Evolutionary conservation across 2,797 vertebrate species (phyloP).

Genomic region (Valencia hispanica): DNA sequence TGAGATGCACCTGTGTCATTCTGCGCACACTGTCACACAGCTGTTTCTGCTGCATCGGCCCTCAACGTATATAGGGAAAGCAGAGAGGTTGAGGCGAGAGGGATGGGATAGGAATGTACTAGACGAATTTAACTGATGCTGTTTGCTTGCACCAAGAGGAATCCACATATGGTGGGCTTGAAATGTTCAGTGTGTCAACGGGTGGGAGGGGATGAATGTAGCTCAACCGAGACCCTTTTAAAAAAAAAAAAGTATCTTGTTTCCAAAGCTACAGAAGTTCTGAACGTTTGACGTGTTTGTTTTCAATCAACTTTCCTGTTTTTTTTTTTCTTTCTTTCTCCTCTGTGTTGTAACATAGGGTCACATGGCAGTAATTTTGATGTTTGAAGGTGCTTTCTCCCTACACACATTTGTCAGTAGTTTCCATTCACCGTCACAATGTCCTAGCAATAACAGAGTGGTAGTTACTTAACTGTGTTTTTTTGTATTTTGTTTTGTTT

Average conservation of each 20-base stretch:
- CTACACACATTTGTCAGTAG: conserved; percentile 83
- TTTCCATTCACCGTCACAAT: conserved; percentile 89
- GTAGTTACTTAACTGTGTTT: conserved; percentile 84
- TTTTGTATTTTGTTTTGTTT: background rate
- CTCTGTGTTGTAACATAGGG: conserved; percentile 81
- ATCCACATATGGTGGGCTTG: conserved; percentile 64
- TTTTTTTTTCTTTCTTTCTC: conserved; percentile 49
- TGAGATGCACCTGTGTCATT: conserved; percentile 48
- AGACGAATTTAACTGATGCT: conserved; percentile 74
- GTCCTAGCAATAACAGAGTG: conserved; percentile 95
- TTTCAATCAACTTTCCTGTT: conserved; percentile 48
- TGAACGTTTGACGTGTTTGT: conserved; percentile 48
- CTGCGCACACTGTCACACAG: conserved; percentile 73
- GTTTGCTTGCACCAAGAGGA: conserved; percentile 69
- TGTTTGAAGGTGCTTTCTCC: conserved; percentile 89
- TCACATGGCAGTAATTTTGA: conserved; percentile 84
- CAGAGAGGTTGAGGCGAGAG: conserved; percentile 8
- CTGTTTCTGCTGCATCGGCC: conserved; percentile 60
- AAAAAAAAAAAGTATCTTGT: too few species aligned
- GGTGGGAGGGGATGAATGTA: conserved; percentile 84
- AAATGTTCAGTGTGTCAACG: conserved; percentile 44
- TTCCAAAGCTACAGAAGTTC: conserved; percentile 57
- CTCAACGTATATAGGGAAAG: conserved; percentile 63
- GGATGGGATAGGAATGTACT: conserved; percentile 72
- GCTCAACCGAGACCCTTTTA: conserved; percentile 79